Evolutionary conservation across 2,888 invertebrate species (phyloP).

Genomic region (Eremobia ochroleuca): DNA sequence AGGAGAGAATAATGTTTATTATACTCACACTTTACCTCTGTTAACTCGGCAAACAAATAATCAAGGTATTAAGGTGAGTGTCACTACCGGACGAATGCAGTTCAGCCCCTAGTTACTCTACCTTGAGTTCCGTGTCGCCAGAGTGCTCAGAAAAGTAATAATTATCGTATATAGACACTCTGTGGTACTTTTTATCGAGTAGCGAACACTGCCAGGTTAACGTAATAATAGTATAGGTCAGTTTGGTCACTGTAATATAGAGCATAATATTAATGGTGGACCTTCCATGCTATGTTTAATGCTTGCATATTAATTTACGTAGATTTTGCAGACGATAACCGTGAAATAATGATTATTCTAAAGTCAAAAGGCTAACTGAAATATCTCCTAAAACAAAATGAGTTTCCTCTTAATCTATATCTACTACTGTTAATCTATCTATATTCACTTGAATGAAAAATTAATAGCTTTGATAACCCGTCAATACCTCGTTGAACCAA

Average conservation of each 20-base stretch:
- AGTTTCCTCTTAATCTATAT: not conserved
- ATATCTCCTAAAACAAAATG: not conserved
- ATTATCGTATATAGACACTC: not conserved
- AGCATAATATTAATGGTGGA: slow-evolving; percentile 20
- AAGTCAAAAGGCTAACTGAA: not conserved
- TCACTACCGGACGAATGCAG: not conserved
- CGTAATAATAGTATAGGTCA: not conserved
- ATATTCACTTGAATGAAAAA: too few species aligned
- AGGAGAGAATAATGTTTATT: too few species aligned
- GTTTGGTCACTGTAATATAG: not conserved
- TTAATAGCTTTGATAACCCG: too few species aligned
- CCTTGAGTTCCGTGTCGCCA: not conserved
- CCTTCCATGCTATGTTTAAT: not conserved
- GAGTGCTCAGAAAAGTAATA: not conserved
- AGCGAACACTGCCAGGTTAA: not conserved
- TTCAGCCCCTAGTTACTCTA: not conserved
- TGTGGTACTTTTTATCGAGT: not conserved
- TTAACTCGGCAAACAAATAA: too few species aligned
- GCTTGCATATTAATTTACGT: not conserved
- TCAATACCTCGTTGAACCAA: not conserved
- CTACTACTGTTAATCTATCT: too few species aligned
- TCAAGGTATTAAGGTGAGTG: not conserved
- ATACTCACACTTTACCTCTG: too few species aligned
- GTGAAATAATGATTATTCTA: not conserved
- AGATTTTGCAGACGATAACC: not conserved